Evolutionary conservation across 35 echinoderm and acorn worm species (phyloP).

Genomic region (Antedon bifida): DNA sequence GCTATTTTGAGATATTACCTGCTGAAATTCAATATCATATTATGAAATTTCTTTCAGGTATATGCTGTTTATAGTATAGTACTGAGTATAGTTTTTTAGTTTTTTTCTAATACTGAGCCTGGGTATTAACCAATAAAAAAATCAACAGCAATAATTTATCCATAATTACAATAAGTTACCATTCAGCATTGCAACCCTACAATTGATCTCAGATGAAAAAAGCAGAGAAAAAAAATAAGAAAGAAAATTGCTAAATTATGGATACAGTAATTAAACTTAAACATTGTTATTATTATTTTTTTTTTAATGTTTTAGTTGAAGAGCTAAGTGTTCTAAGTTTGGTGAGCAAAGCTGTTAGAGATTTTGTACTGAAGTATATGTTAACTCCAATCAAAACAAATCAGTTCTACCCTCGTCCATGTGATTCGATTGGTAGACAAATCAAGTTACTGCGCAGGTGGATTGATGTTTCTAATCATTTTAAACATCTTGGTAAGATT

Average conservation of each 20-base stretch:
- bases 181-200: no score
- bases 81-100: no score
- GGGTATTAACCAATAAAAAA: no score
- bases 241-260: no score
- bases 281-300: no score
- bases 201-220: no score
- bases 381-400: background rate
- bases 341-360: conserved; percentile 32
- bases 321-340: conserved; percentile 44
- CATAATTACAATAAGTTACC: no score
- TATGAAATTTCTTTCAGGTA: conserved; percentile 18
- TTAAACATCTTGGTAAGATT: background rate
- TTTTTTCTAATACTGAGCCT: no score
- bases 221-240: no score
- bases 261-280: no score
- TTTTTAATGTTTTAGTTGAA: conserved; percentile 15
- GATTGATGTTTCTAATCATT: background rate
- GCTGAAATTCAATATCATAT: conserved; percentile 19
- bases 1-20: conserved; percentile 16
- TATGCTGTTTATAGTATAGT: background rate
- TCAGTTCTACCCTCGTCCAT: background rate
- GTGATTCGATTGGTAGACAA: background rate
- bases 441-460: background rate
- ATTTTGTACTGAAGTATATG: conserved; percentile 22
- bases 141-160: no score